Conservation (phyloP, 92 coral and sea anemone genomes). For the Phenganax marumi region DNA sequence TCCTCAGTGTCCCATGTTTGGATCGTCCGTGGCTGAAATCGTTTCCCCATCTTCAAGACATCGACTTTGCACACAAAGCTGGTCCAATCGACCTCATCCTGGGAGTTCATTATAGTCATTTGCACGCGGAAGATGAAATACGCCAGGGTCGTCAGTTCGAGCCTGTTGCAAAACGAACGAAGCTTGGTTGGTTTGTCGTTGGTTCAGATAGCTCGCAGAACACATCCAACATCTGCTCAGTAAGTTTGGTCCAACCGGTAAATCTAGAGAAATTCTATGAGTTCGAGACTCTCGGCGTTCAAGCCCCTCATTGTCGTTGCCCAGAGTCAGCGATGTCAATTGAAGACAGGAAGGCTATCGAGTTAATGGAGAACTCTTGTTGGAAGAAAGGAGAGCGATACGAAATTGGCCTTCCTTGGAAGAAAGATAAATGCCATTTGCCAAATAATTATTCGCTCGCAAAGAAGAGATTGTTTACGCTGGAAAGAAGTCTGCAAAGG, state of each 20-base stretch:
- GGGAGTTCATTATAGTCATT: too few relatives aligned
- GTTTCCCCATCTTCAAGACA: too few relatives aligned
- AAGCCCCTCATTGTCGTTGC: background rate
- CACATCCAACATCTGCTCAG: background rate
- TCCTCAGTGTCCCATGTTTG: too few relatives aligned
- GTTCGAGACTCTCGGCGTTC: too few relatives aligned
- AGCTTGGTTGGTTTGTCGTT: background rate
- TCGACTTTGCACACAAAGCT: constrained; percentile 34
- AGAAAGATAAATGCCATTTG: constrained; percentile 6
- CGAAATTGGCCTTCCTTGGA: too few relatives aligned
- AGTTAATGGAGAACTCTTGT: background rate
- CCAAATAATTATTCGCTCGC: constrained; percentile 48
- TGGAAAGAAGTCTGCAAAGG: background rate
- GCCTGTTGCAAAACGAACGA: background rate
- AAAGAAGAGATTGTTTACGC: constrained; percentile 11
- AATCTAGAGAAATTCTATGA: background rate
- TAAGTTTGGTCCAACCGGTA: background rate
- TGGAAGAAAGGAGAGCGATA: too few relatives aligned
- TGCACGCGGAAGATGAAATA: too few relatives aligned
- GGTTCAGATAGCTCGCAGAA: background rate
- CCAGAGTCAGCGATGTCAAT: background rate
- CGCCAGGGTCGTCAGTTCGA: background rate
- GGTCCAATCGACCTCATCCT: constrained; percentile 27
- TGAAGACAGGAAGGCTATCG: background rate
- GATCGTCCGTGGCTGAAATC: too few relatives aligned